phyloP scores from a whole-genome alignment of 2,888 invertebrate genomes.

The Pristionchus entomophagus region DNA sequence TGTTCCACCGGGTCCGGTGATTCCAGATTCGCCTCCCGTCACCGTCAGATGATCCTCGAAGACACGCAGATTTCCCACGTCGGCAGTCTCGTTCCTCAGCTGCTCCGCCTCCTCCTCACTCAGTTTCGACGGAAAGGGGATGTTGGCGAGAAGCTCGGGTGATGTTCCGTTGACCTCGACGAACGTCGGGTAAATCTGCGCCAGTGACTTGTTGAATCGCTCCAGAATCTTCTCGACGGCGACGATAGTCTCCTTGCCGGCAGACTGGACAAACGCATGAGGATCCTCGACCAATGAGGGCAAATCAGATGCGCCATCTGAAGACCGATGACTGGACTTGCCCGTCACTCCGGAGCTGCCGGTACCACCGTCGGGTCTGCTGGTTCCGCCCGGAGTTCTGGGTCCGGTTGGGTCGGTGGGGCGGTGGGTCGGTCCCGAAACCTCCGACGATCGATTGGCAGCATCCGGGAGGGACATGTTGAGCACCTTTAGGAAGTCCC shows the following conservation, averaged over 20 bases:
- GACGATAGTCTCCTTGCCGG: not conserved
- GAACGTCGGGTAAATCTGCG: not conserved
- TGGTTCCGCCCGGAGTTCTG: not conserved
- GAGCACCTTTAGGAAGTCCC: not conserved
- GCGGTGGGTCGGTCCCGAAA: no score
- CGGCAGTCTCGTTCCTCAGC: not conserved
- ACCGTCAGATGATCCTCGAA: not conserved
- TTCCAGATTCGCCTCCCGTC: not conserved
- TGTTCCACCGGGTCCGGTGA: no score
- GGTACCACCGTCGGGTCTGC: no score
- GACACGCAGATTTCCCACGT: not conserved
- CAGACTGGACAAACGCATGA: no score
- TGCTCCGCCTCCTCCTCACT: not conserved
- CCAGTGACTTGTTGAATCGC: not conserved
- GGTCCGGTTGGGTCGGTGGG: no score
- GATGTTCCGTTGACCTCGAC: not conserved
- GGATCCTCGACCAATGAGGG: no score
- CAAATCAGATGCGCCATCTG: no score
- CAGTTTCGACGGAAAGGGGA: not conserved
- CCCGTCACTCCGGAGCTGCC: no score
- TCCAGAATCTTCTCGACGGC: not conserved
- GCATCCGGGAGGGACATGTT: not conserved
- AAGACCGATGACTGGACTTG: no score
- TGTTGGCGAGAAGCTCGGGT: not conserved
- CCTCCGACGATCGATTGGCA: no score